These are phyloP conservation scores for Nipponacmea schrenckii DNA, from an alignment of 2,888 invertebrate genomes.

Conservation along the genomic window DNA sequence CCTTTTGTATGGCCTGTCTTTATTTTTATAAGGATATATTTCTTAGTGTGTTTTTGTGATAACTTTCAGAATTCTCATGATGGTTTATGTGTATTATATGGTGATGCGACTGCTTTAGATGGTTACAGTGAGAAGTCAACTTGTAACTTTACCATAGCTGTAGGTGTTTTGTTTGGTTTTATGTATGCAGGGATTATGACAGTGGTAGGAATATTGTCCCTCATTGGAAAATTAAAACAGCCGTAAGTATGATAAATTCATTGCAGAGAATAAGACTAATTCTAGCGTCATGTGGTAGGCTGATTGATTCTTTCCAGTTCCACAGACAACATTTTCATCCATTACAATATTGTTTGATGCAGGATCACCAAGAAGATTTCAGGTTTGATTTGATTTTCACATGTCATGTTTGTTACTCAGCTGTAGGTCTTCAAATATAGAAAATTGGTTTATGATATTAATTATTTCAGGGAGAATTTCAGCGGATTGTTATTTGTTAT, in stretches of 20 bases:
- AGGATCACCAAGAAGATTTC: no score
- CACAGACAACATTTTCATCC: no score
- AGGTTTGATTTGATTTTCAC: no score
- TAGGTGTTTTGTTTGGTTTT: constrained; percentile 1
- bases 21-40: no score
- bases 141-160: not conserved
- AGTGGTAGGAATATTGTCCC: not conserved
- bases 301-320: no score
- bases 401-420: not conserved
- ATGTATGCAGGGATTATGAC: not conserved
- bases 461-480: not conserved
- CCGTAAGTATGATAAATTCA: not conserved
- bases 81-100: not conserved
- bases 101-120: not conserved
- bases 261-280: no score
- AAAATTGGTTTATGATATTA: not conserved
- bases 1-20: no score
- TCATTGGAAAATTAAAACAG: not conserved
- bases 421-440: not conserved
- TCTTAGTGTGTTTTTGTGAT: no score
- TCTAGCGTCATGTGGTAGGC: no score
- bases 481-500: not conserved
- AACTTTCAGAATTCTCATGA: not conserved
- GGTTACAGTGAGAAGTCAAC: not conserved
- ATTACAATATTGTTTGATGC: no score